Conservation (phyloP, 2,888 invertebrate genomes). For the Nomada flava region DNA sequence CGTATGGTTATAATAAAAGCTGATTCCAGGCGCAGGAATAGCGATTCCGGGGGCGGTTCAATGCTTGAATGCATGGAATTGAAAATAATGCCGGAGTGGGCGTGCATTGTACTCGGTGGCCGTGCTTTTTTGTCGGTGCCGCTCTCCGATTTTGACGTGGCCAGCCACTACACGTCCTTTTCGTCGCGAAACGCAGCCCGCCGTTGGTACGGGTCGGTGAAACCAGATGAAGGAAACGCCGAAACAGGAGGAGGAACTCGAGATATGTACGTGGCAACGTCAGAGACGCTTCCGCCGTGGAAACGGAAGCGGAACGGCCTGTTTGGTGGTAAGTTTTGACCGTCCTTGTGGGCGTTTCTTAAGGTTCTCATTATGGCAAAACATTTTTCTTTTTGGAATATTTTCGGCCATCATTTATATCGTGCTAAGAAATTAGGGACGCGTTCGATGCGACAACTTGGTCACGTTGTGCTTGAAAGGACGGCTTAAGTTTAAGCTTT, state of each 20-base stretch:
- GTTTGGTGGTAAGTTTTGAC: neutral
- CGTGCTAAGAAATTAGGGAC: too few species aligned
- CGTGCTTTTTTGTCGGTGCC: conserved; percentile 63
- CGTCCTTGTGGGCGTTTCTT: neutral
- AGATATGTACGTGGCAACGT: conserved; percentile 7
- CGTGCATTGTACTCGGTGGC: conserved; percentile 56
- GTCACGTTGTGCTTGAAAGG: too few species aligned
- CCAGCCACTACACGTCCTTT: conserved; percentile 52
- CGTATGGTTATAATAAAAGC: conserved; percentile 62
- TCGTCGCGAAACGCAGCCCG: conserved; percentile 38
- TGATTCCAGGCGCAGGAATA: conserved; percentile 56
- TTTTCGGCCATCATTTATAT: too few species aligned
- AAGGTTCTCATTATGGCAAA: neutral
- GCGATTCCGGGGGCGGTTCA: conserved; percentile 64
- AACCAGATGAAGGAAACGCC: conserved; percentile 35
- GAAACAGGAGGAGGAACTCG: conserved; percentile 18
- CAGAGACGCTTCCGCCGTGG: conserved; percentile 15
- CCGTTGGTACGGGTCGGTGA: conserved; percentile 3
- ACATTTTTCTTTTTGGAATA: neutral
- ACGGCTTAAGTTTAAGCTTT: too few species aligned
- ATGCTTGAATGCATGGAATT: conserved; percentile 70
- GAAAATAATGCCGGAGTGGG: conserved; percentile 71
- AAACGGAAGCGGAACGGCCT: conserved; percentile 34
- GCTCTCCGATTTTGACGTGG: conserved; percentile 54
- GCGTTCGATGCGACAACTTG: too few species aligned